Evolutionary conservation across 1,140 invertebrate species (phyloP).

Genomic region (Aphaenogaster floridana): DNA sequence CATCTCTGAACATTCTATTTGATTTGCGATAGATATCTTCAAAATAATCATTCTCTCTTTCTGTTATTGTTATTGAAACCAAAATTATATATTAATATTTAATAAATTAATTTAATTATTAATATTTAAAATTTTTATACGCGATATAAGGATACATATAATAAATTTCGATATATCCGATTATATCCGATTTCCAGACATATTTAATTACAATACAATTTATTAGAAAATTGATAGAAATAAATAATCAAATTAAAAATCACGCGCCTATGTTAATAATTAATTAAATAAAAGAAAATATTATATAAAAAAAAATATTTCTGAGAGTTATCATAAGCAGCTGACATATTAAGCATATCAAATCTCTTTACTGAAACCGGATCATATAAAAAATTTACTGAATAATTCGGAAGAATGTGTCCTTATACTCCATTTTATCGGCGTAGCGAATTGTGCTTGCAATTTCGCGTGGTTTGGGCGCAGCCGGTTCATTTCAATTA

Average conservation of each 20-base stretch:
- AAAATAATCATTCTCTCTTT: neutral
- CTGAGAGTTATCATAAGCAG: conserved; percentile 1
- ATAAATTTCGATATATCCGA: neutral
- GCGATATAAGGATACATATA: neutral
- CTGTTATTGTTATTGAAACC: neutral
- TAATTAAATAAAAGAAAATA: neutral
- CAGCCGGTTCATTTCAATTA: conserved; percentile 79
- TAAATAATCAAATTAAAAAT: conserved; percentile 8
- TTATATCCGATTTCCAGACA: neutral
- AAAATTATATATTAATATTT: neutral
- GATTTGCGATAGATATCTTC: conserved; percentile 27
- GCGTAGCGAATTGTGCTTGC: conserved; percentile 45
- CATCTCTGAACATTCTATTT: conserved; percentile 4
- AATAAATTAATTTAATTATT: neutral
- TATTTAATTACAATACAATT: neutral
- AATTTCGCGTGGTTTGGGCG: conserved; percentile 75
- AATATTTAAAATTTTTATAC: neutral
- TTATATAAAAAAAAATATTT: neutral
- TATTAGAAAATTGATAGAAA: neutral
- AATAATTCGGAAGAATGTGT: conserved; percentile 29
- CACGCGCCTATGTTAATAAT: neutral
- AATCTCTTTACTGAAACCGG: neutral
- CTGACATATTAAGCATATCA: neutral
- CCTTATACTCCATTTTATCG: conserved; percentile 70
- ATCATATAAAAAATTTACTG: neutral